These are phyloP conservation scores for Cyprinella venusta DNA, from an alignment of 2,797 vertebrate species.

Conservation along the genomic window DNA sequence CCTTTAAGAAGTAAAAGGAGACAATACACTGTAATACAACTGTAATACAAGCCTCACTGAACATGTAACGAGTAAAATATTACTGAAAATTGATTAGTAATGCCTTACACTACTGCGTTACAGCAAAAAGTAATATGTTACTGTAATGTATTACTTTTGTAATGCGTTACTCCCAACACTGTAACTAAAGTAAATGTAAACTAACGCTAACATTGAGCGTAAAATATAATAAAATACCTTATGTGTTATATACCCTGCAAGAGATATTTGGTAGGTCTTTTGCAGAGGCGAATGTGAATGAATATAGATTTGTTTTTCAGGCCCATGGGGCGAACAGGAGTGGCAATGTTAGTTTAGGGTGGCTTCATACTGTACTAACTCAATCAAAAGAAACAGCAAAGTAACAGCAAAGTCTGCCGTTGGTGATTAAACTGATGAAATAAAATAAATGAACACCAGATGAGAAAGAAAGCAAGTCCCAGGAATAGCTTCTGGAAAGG, in stretches of 20 bases:
- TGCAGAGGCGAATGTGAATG: not conserved
- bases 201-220: not conserved
- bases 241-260: not conserved
- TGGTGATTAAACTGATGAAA: constrained; percentile 12
- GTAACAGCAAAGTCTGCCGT: not conserved
- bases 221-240: not conserved
- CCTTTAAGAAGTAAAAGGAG: no score
- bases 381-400: not conserved
- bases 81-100: no score
- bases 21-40: no score
- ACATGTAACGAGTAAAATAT: no score
- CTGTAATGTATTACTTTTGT: no score
- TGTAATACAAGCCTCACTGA: no score
- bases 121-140: no score
- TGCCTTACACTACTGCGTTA: no score
- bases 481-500: constrained; percentile 36
- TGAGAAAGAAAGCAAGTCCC: not conserved
- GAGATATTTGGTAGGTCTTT: not conserved
- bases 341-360: no score
- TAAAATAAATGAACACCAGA: constrained; percentile 5
- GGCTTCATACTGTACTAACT: not conserved
- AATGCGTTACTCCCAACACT: no score
- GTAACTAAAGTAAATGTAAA: not conserved
- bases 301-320: not conserved
- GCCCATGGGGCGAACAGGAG: not conserved